phyloP scores from a whole-genome alignment of 2,888 invertebrate genomes.

The Tetragonisca angustula region DNA sequence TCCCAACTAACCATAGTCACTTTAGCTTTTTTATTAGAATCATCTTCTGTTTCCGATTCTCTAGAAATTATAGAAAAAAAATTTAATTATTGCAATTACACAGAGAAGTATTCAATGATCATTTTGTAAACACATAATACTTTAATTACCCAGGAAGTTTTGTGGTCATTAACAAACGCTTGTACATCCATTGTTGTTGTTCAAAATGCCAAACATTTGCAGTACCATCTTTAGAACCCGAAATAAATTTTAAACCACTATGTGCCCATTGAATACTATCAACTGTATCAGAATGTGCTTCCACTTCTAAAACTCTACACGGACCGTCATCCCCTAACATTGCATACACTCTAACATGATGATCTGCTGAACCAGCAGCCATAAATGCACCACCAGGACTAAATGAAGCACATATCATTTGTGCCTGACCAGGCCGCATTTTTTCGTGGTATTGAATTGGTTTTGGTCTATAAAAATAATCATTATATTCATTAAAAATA shows the following conservation, averaged over 20 bases:
- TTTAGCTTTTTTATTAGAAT: slow-evolving; percentile 88
- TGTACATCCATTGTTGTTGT: slow-evolving; percentile 94
- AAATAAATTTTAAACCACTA: slow-evolving; percentile 93
- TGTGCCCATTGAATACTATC: slow-evolving; percentile 99
- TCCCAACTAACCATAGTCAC: slow-evolving; percentile 99
- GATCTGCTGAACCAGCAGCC: slow-evolving; percentile 97
- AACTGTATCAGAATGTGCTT: slow-evolving; percentile 93
- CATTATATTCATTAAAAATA: not conserved
- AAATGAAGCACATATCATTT: slow-evolving; percentile 97
- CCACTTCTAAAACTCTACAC: slow-evolving; percentile 87
- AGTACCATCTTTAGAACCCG: slow-evolving; percentile 97
- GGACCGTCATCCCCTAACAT: slow-evolving; percentile 92
- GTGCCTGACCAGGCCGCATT: slow-evolving; percentile 96
- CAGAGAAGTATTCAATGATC: not conserved
- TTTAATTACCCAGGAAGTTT: slow-evolving; percentile 85
- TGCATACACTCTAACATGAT: slow-evolving; percentile 96
- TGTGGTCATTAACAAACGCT: slow-evolving; percentile 89
- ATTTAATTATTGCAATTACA: slow-evolving; percentile 14
- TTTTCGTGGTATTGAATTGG: slow-evolving; percentile 97
- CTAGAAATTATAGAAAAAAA: slow-evolving; percentile 74
- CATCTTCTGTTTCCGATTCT: slow-evolving; percentile 82
- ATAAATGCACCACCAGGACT: slow-evolving; percentile 95
- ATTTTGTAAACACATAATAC: slow-evolving; percentile 9
- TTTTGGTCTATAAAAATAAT: slow-evolving; percentile 87
- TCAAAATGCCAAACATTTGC: slow-evolving; percentile 97